Conservation (phyloP, 2,888 invertebrate genomes). For the Ariolimax columbianus region DNA sequence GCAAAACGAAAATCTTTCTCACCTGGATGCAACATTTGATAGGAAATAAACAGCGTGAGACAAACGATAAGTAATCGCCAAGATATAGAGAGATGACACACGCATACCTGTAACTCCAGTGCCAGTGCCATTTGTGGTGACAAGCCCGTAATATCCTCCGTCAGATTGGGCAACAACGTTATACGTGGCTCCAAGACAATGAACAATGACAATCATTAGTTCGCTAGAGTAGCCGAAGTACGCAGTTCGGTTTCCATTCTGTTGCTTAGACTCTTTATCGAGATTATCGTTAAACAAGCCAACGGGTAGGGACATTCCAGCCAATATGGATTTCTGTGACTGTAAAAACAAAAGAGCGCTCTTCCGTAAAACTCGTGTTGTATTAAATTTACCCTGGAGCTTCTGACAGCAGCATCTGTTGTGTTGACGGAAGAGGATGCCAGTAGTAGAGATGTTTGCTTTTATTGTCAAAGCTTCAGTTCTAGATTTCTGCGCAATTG, state of each 20-base stretch:
- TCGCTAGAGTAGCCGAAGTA: conserved; percentile 5
- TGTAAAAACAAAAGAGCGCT: background rate
- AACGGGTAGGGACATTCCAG: background rate
- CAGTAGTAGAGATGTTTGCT: background rate
- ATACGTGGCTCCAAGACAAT: background rate
- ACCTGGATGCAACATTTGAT: too few relatives aligned
- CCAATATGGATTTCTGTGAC: conserved; percentile 12
- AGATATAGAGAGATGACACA: too few relatives aligned
- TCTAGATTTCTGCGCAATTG: conserved; percentile 15
- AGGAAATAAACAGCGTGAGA: too few relatives aligned
- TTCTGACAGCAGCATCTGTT: background rate
- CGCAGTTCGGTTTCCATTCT: background rate
- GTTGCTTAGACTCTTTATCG: background rate
- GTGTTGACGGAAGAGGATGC: too few relatives aligned
- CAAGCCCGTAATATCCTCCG: conserved; percentile 6
- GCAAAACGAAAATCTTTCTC: too few relatives aligned
- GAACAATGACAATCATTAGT: background rate
- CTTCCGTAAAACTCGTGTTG: background rate
- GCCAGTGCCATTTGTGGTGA: background rate
- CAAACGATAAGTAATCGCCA: too few relatives aligned
- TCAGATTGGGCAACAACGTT: background rate
- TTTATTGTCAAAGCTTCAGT: background rate
- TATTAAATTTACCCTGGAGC: background rate
- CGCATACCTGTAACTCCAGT: conserved; percentile 28
- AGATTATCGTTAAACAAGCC: background rate